Conservation (phyloP, 2,797 vertebrate species). For the Sebastolobus alascanus region DNA sequence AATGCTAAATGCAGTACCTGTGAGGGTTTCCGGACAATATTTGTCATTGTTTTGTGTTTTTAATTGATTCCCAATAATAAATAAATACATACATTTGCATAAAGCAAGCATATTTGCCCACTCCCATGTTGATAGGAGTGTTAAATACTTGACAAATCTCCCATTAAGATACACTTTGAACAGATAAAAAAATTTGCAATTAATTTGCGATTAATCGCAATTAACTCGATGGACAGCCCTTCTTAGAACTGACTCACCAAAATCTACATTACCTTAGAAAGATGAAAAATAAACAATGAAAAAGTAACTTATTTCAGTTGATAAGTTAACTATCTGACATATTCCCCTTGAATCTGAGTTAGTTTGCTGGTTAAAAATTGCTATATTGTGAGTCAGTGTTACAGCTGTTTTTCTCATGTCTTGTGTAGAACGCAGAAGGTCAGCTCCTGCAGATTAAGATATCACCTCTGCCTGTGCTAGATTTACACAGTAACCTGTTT, state of each 20-base stretch:
- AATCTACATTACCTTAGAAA: background rate
- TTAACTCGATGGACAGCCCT: too few species aligned
- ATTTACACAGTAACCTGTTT: conserved; percentile 52
- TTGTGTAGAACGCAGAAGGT: conserved; percentile 7
- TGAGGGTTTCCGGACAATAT: too few species aligned
- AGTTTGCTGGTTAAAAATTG: conserved; percentile 4
- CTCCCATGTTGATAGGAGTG: too few species aligned
- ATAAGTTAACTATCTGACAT: background rate
- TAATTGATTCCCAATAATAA: too few species aligned
- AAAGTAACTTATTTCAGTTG: background rate
- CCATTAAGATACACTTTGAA: too few species aligned
- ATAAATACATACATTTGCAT: too few species aligned
- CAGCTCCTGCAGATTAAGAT: conserved; percentile 41
- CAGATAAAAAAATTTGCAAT: too few species aligned
- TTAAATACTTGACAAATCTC: too few species aligned
- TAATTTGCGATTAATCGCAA: too few species aligned
- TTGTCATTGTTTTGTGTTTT: too few species aligned
- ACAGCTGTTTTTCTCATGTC: conserved; percentile 20
- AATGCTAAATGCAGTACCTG: too few species aligned
- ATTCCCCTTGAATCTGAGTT: background rate
- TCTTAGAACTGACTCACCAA: background rate
- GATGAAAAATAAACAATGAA: background rate
- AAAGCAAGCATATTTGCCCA: too few species aligned
- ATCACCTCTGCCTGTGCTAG: conserved; percentile 23
- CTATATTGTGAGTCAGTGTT: conserved; percentile 10